Evolutionary conservation across 2,888 invertebrate species (phyloP).

Genomic region (Amphimallon solstitiale): DNA sequence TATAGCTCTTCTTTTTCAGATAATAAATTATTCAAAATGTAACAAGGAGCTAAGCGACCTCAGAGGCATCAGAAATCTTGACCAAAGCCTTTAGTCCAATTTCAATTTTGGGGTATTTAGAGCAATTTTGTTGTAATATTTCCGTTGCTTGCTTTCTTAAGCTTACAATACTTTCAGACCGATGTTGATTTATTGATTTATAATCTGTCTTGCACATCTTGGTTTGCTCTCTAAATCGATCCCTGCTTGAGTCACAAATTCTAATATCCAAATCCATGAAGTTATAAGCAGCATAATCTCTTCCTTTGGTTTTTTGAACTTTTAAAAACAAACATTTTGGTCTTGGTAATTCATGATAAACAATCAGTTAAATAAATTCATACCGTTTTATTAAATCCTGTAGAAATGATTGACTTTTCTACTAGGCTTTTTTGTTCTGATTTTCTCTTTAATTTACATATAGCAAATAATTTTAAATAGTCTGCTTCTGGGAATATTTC

Average conservation of each 20-base stretch:
- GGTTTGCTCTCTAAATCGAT: constrained; percentile 20
- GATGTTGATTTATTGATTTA: no score
- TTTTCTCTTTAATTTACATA: background rate
- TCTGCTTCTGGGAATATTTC: background rate
- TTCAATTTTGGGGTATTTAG: no score
- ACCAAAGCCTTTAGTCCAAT: no score
- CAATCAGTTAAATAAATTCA: background rate
- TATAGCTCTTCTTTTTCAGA: no score
- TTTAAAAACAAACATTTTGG: background rate
- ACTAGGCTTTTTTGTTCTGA: no score
- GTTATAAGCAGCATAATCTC: background rate
- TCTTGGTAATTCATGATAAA: background rate
- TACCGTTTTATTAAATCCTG: background rate
- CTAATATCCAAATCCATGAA: background rate
- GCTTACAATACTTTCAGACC: no score
- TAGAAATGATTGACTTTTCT: background rate
- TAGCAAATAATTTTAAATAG: background rate
- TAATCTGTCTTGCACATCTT: constrained; percentile 1
- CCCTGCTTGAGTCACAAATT: constrained; percentile 3
- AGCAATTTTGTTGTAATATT: no score
- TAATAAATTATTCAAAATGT: no score
- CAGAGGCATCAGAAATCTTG: no score
- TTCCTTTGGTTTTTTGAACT: background rate
- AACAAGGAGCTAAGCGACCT: no score
- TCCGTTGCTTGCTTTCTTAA: no score